phyloP scores from a whole-genome alignment of 1,140 invertebrate genomes.

The Drosophila pallidifrons region DNA sequence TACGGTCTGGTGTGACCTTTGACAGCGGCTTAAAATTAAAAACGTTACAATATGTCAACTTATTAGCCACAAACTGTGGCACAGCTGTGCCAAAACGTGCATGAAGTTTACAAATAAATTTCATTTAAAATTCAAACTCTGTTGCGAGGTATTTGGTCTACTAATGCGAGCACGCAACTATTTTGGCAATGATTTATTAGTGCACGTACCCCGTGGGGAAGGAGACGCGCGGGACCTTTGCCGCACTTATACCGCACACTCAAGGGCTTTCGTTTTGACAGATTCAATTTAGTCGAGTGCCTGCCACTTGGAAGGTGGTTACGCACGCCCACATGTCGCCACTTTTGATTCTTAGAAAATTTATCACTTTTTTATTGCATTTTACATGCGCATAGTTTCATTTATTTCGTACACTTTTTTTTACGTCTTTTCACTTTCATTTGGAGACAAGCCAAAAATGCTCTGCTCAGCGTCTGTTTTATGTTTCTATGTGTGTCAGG shows the following conservation, averaged over 20 bases:
- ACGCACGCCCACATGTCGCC: conserved; percentile 56
- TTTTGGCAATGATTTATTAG: conserved; percentile 72
- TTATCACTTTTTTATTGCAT: conserved; percentile 60
- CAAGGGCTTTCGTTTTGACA: conserved; percentile 56
- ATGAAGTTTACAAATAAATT: conserved; percentile 66
- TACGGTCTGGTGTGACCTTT: conserved; percentile 49
- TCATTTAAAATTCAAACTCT: conserved; percentile 65
- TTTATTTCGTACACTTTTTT: not conserved
- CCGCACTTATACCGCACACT: too few relatives aligned
- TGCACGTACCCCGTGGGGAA: conserved; percentile 40
- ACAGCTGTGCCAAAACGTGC: conserved; percentile 46
- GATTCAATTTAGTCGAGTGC: conserved; percentile 66
- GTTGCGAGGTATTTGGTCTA: conserved; percentile 53
- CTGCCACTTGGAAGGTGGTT: conserved; percentile 19
- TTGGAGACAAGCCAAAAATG: conserved; percentile 39
- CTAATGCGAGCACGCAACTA: conserved; percentile 73
- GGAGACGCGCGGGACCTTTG: not conserved
- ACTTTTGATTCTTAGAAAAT: conserved; percentile 48
- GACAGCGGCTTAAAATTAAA: conserved; percentile 49
- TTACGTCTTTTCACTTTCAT: conserved; percentile 5
- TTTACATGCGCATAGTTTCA: conserved; percentile 36
- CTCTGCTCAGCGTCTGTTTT: conserved; percentile 35
- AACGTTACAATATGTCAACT: conserved; percentile 53
- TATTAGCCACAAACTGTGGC: conserved; percentile 64
- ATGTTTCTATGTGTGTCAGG: conserved; percentile 15